Evolutionary conservation across 2,113 vertebrate species (phyloP), one percentile per base, ranked within the genome.

Genomic region (Perccottus glenii): DNA sequence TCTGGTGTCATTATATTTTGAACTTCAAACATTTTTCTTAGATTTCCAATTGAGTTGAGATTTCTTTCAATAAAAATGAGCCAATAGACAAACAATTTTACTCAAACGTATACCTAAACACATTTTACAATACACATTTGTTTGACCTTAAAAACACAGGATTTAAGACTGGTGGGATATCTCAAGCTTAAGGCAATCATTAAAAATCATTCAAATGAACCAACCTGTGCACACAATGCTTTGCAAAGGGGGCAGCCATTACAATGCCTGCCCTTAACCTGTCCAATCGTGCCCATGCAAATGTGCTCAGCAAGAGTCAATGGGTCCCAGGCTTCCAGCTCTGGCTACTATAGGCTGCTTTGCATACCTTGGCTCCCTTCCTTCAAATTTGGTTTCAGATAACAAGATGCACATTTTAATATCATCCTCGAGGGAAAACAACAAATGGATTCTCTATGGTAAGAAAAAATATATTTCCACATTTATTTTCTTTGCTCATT

Each of bases 171-270:
- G 59, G 65, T 79, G 70, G 76, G 66, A 63, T 77, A 84, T 65
- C 77, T 82, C 48, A 9, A 64, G 73, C 43, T 64, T 32, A 44
- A 59, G 74, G 76, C 67, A 59, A 55, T 84, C 85, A 88, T 87
- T 87, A 87, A 85, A 83, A 83, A 85, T 56, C 59, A 91, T 88
- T 91, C 90, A 92, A 91, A 91, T 90, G 48, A 89, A 50, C 79
- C 70, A 82, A 77, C 87, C 82, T 88, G 82, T 79, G 80, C 79
- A 90, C 86, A 90, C 84, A 88, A 75, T 62, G 83, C 80, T 92
- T 85, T 88, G 82, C 85, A 88, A 90, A 90, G 77, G 78, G 19
- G 82, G 46, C 56, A 51, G 74, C 79, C 78, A 64, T 82, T 66
- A 84, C 80, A 91, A 87, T 82, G 77, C 64, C 60, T 65, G 67